Percentiles rank a stretch among this genome's conserved stretches.
Evolutionary conservation across 2,113 vertebrate genomes (phyloP).

Genomic region (Nansenia antarctica): DNA sequence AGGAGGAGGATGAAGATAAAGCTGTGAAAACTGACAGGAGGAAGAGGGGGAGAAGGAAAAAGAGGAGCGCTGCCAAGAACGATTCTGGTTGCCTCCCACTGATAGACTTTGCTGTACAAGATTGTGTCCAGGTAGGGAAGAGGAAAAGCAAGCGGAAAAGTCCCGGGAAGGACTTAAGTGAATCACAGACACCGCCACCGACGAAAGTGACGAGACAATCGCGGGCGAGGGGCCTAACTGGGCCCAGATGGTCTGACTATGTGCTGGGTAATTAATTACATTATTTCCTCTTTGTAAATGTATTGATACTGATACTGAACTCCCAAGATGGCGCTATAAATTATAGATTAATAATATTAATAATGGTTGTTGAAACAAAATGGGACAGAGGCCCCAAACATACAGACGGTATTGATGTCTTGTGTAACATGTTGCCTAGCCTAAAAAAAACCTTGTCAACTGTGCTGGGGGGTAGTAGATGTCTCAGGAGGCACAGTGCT

Average conservation of each 20-base stretch:
- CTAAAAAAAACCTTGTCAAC: neutral
- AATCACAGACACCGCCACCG: conserved; percentile 65
- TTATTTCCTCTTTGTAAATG: neutral
- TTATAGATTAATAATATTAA: too few species aligned
- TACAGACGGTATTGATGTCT: too few species aligned
- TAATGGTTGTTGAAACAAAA: too few species aligned
- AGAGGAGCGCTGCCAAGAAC: conserved; percentile 20
- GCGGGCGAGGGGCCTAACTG: conserved; percentile 83
- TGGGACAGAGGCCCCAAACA: too few species aligned
- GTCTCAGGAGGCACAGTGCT: neutral
- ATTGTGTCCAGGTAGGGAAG: conserved; percentile 18
- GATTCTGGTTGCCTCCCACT: conserved; percentile 37
- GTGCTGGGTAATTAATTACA: conserved; percentile 83
- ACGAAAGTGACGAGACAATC: conserved; percentile 86
- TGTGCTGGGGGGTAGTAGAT: neutral
- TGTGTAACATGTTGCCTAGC: too few species aligned
- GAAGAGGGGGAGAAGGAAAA: conserved; percentile 18
- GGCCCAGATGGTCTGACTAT: conserved; percentile 86
- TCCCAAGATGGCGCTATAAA: too few species aligned
- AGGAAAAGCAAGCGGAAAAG: conserved; percentile 56
- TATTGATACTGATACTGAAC: too few species aligned
- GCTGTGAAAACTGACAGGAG: conserved; percentile 65
- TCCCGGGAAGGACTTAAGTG: conserved; percentile 41
- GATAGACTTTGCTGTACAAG: conserved; percentile 26
- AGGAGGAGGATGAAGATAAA: conserved; percentile 41